Evolutionary conservation across 2,797 vertebrate species (phyloP), one percentile per base, ranked within the genome.

Genomic region (Pterois miles): DNA sequence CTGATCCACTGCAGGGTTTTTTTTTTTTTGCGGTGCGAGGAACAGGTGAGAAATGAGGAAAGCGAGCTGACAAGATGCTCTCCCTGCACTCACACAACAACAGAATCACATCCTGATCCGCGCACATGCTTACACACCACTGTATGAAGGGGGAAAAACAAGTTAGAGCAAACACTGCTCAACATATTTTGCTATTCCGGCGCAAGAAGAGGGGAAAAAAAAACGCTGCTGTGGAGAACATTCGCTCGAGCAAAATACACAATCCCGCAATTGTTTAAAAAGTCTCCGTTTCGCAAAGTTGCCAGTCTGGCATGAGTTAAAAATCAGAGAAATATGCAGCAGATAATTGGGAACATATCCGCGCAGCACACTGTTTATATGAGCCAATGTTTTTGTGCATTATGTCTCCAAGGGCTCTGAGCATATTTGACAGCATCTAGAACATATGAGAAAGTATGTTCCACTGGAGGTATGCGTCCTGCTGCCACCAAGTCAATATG

Each of bases 321-420:
- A 89, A 93, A 93, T 92, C 89, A 90, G 86, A 88, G 77, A 89
- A 91, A 84, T 87, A 90, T 89, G 89, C 88, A 75, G 80, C 73
- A 87, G 89, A 90, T 94, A 93, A 94, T 93, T 91, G 87, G 81
- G 88, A 93, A 81, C 92, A 93, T 91, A 84, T 89, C 83, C 79
- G 22, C 86, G 76, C 67, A 68, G 82, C 78, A 50, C 80, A 69
- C 53, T 91, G 93, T 94, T 93, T 93, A 92, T 80, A 82, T 83
- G 87, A 92, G 73, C 80, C 82, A 71, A 60, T 90, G 90, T 86
- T 89, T 91, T 88, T 59, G 81, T 86, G 90, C 86, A 82, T 89
- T 90, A 90, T 75, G 88, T 87, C 86, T 93, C 88, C 27, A 36
- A 86, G 85, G 80, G 74, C 76, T 80, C 56, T 71, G 86, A 92